Evolutionary conservation across 1,140 invertebrate species (phyloP), one percentile per base, ranked within the genome.

Genomic region (Drosophila ironensis): DNA sequence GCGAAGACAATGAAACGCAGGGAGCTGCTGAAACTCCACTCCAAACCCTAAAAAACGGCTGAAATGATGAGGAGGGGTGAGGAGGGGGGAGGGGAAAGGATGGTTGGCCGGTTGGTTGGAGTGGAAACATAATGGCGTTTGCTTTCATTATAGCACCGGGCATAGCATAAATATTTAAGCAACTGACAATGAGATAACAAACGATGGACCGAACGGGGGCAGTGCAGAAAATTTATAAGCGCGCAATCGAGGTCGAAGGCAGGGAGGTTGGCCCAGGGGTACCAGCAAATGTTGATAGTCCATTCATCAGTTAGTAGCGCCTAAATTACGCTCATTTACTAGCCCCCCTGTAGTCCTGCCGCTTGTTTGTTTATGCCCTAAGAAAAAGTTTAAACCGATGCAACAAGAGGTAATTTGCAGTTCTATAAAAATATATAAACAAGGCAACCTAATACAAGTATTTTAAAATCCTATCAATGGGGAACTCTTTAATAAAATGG

Each of bases 151-250:
- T 69, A 81, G 71, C 71, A 66, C 76, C 40, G 66, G 12, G 46
- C 47, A 52, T 52, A 63, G 73, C 75, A 86, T 84, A 84, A 87
- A 84, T 84, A 84, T 84, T 84, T 86, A 87, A 84, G 52, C 74
- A 86, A 86, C 80, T 80, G 74, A 78, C 81, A 75, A 80, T 75
- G 70, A 77, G 80, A 67, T 78, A 84, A 84, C 80, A 78, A 84
- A 77, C 68, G 48, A 40, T 48, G 41, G 53, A 24, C 17, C 41
- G 27, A n/a, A 16, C 14, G 30, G 12, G 17, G 11, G 19, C 20
- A 17, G 7, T 20, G 12, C 5, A 12, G 11, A 4, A 38, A 69
- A 56, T 56, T 57, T 68, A 57, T 81, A 82, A 51, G 46, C 45
- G 57, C 56, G 37, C 54, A 57, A 81, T 60, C 30, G 63, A 42